These are phyloP conservation scores for Mechanitis messenoides DNA, from an alignment of 2,888 invertebrate species.

Conservation along the genomic window DNA sequence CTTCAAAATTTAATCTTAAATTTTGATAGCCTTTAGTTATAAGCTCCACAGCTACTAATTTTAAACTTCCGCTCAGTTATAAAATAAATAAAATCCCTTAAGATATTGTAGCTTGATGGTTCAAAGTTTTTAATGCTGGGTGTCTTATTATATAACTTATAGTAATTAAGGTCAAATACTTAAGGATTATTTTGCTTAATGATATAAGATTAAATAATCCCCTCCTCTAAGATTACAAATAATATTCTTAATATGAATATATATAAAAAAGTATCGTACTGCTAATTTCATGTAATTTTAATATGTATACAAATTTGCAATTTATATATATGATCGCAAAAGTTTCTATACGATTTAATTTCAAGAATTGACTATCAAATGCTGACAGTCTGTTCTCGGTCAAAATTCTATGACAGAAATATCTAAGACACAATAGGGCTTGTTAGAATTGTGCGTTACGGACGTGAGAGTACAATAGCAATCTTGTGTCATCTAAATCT, in stretches of 20 bases:
- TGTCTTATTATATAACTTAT: constrained; percentile 7
- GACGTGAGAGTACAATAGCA: neutral
- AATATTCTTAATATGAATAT: too few species aligned
- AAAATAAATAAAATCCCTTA: constrained; percentile 20
- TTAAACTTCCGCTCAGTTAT: constrained; percentile 27
- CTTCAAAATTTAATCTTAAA: neutral
- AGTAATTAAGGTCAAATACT: neutral
- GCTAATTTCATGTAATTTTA: too few species aligned
- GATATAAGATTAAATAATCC: too few species aligned
- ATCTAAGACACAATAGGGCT: constrained; percentile 21
- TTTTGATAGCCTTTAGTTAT: constrained; percentile 10
- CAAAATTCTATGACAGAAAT: constrained; percentile 9
- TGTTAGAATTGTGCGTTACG: constrained; percentile 19
- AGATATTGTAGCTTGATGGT: constrained; percentile 17
- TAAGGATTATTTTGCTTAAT: neutral
- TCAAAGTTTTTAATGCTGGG: constrained; percentile 16
- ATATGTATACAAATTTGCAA: too few species aligned
- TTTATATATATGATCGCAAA: too few species aligned
- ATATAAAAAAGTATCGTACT: too few species aligned
- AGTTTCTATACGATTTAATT: neutral
- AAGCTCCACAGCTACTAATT: constrained; percentile 30
- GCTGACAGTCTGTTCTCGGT: constrained; percentile 1
- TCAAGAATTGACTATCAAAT: constrained; percentile 9
- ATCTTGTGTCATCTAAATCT: neutral
- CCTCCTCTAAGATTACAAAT: too few species aligned